Conservation (phyloP, 2,888 invertebrate species). For the Caradrina kadenii region DNA sequence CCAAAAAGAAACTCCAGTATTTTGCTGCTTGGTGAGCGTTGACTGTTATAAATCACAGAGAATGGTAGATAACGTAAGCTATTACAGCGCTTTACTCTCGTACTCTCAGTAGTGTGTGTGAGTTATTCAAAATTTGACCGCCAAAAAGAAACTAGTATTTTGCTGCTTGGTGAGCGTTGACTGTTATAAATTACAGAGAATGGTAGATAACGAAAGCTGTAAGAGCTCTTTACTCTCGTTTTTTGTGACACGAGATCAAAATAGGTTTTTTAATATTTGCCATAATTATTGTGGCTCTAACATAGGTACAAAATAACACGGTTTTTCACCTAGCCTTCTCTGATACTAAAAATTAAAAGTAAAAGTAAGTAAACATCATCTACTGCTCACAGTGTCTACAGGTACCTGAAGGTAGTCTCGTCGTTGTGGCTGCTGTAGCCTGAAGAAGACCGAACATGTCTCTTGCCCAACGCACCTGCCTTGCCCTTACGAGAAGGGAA, state of each 20-base stretch:
- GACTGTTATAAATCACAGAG: constrained; percentile 1
- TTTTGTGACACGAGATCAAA: too few relatives aligned
- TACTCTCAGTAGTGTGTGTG: not conserved
- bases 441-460: constrained; percentile 94
- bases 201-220: constrained; percentile 7
- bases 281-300: too few relatives aligned
- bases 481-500: constrained; percentile 93
- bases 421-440: constrained; percentile 96
- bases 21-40: not conserved
- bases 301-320: too few relatives aligned
- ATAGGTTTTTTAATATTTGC: too few relatives aligned
- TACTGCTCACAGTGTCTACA: constrained; percentile 62
- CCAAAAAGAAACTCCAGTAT: not conserved
- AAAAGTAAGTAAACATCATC: constrained; percentile 55
- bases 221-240: too few relatives aligned
- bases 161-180: not conserved
- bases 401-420: constrained; percentile 95
- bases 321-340: not conserved
- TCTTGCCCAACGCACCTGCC: constrained; percentile 91
- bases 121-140: not conserved
- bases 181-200: constrained; percentile 7
- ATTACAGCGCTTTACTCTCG: too few relatives aligned
- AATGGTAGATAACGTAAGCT: constrained; percentile 18
- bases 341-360: constrained; percentile 36
- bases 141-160: not conserved